These are phyloP conservation scores for Oceanodroma tethys DNA, from an alignment of 2,113 vertebrate species.

Conservation along the genomic window DNA sequence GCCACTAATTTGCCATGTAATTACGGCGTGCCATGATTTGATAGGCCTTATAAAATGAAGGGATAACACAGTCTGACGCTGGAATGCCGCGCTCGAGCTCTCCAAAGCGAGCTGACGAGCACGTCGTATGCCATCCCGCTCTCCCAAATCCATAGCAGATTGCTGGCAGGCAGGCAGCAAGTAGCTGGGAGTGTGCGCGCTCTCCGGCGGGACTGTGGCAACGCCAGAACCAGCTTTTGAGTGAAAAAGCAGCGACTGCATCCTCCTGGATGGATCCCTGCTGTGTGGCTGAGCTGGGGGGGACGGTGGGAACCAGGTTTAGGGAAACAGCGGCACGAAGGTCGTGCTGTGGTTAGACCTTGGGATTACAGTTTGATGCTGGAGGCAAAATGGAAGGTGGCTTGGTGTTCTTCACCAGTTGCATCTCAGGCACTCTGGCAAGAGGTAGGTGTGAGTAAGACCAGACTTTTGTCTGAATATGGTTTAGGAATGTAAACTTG, in stretches of 20 bases:
- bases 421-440: rapidly evolving
- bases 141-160: background rate
- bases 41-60: background rate
- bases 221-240: background rate
- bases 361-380: background rate
- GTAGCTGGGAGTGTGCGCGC: background rate
- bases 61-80: background rate
- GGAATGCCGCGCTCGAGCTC: background rate
- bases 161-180: background rate
- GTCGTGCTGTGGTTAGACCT: background rate
- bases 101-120: background rate
- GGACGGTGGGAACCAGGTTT: background rate
- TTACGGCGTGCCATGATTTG: background rate
- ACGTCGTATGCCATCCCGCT: background rate
- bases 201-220: background rate
- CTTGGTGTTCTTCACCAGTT: background rate
- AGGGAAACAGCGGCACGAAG: background rate
- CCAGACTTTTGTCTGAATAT: background rate
- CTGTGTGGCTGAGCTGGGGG: background rate
- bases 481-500: rapidly evolving
- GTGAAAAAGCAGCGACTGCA: background rate
- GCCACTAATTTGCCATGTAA: constrained; percentile 24
- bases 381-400: background rate
- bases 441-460: background rate
- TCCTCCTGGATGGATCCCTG: background rate